Evolutionary conservation across 2,888 invertebrate species (phyloP).

Genomic region (Apamea epomidion): DNA sequence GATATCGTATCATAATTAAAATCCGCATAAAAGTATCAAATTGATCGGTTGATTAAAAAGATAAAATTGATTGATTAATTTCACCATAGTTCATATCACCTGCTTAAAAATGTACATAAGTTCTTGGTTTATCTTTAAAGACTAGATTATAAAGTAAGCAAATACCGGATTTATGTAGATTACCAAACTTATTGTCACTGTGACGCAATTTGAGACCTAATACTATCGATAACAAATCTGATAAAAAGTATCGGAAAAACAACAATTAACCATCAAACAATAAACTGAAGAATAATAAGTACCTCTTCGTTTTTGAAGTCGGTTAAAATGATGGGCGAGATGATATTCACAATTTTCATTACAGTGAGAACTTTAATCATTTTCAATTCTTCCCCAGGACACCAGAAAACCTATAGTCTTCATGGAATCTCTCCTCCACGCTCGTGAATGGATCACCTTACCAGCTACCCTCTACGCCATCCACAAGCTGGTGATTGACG

Average conservation of each 20-base stretch:
- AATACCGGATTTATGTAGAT: not conserved
- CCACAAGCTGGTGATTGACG: slow-evolving; percentile 90
- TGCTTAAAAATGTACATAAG: slow-evolving; percentile 1
- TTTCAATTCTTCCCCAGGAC: slow-evolving; percentile 65
- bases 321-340: not conserved
- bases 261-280: not conserved
- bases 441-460: slow-evolving; percentile 93
- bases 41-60: not conserved
- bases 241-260: not conserved
- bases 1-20: slow-evolving; percentile 15
- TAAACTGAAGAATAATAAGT: not conserved
- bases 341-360: not conserved
- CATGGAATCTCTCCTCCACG: slow-evolving; percentile 91
- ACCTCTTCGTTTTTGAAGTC: not conserved
- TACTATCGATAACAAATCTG: not conserved
- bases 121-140: slow-evolving; percentile 25
- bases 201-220: not conserved
- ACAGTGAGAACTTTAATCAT: not conserved
- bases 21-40: slow-evolving; percentile 9
- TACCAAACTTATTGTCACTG: not conserved
- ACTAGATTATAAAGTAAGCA: not conserved
- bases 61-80: slow-evolving; percentile 9
- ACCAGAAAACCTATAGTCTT: slow-evolving; percentile 87
- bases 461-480: slow-evolving; percentile 91
- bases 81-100: not conserved